phyloP scores from a whole-genome alignment of 2,888 invertebrate genomes.

The Silvanus unidentatus region DNA sequence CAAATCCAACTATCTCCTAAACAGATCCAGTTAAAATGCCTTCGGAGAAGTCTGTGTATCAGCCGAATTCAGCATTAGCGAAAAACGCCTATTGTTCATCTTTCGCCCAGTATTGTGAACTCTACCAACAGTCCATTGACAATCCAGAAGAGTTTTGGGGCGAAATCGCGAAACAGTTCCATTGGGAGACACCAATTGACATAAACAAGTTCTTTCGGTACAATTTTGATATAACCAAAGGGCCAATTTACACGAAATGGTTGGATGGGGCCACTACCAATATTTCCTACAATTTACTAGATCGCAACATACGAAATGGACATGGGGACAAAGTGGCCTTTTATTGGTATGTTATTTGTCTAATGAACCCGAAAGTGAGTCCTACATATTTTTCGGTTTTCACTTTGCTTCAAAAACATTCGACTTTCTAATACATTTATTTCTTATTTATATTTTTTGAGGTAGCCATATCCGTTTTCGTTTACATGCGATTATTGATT shows the following conservation, averaged over 20 bases:
- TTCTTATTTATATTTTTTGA: too few relatives aligned
- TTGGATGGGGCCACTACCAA: constrained; percentile 94
- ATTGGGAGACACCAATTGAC: constrained; percentile 79
- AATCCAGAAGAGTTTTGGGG: constrained; percentile 91
- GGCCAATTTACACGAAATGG: constrained; percentile 89
- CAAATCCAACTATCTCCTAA: too few relatives aligned
- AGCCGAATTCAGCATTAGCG: constrained; percentile 53
- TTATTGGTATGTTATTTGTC: constrained; percentile 73
- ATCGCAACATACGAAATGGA: constrained; percentile 84
- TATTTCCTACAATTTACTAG: constrained; percentile 91
- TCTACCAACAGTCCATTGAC: constrained; percentile 81
- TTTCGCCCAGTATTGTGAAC: constrained; percentile 70
- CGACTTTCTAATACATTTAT: too few relatives aligned
- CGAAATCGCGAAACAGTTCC: constrained; percentile 85
- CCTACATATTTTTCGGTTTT: not conserved
- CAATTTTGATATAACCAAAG: constrained; percentile 86
- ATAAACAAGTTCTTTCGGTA: constrained; percentile 75
- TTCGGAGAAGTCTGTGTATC: constrained; percentile 53
- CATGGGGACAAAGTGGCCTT: constrained; percentile 87
- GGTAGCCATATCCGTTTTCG: too few relatives aligned
- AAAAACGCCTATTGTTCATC: constrained; percentile 61
- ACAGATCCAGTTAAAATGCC: constrained; percentile 44
- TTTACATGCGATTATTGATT: too few relatives aligned
- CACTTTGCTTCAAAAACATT: too few relatives aligned
- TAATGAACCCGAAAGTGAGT: too few relatives aligned